Percentiles rank a stretch among this genome's conserved stretches.
Conservation (phyloP, 2,113 vertebrate species). For the Passer domesticus region DNA sequence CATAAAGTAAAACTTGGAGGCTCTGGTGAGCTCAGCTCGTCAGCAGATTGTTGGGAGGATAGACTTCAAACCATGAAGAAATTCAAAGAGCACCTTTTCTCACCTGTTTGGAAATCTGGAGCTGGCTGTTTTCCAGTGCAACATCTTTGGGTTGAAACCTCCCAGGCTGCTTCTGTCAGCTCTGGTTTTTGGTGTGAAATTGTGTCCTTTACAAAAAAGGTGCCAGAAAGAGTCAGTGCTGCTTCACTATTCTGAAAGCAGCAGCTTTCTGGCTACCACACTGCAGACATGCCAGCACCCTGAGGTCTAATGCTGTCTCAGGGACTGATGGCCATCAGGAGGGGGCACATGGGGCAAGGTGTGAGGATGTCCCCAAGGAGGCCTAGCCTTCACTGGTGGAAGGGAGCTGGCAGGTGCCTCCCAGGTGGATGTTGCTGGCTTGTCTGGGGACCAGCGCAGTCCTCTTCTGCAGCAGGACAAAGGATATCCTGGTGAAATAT, state of each 20-base stretch:
- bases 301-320: background rate
- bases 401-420: background rate
- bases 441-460: background rate
- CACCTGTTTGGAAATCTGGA: background rate
- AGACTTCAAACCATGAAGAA: background rate
- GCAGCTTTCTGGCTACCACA: background rate
- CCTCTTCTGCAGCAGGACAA: background rate
- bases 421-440: background rate
- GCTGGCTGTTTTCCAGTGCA: background rate
- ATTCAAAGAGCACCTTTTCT: background rate
- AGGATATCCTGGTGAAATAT: background rate
- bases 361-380: background rate
- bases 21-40: conserved; percentile 12
- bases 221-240: background rate
- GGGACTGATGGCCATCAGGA: background rate
- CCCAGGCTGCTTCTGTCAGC: background rate
- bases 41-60: conserved; percentile 24
- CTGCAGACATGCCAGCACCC: rapidly evolving
- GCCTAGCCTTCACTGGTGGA: background rate
- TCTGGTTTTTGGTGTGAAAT: background rate
- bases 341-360: rapidly evolving
- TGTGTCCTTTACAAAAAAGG: background rate
- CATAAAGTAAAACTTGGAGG: background rate
- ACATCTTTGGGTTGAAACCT: background rate
- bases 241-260: background rate